Percentiles rank a stretch among this genome's conserved stretches.
These are phyloP conservation scores for Oscheius sp. DNA, from an alignment of 2,888 invertebrate genomes.

Conservation along the genomic window DNA sequence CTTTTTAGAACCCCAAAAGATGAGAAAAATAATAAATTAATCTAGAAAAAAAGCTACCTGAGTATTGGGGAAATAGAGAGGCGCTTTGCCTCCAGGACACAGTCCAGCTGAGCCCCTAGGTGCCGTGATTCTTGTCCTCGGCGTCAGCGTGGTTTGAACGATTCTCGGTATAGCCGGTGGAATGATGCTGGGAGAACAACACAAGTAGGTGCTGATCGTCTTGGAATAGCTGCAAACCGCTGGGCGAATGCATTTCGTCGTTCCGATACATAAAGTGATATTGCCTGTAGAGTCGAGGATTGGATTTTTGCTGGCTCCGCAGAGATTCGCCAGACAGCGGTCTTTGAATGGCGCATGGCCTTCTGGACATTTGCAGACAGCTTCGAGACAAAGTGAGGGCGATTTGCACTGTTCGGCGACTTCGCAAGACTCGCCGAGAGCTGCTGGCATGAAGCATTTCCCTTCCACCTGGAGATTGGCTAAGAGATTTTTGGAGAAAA, in stretches of 20 bases:
- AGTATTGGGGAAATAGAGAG: conserved; percentile 53
- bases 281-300: conserved; percentile 33
- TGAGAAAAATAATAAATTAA: too few relatives aligned
- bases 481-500: neutral
- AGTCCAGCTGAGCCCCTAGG: neutral
- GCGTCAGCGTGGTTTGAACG: neutral
- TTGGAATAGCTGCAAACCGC: conserved; percentile 45
- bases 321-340: conserved; percentile 53
- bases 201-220: conserved; percentile 43
- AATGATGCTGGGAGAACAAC: conserved; percentile 30
- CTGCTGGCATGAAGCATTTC: conserved; percentile 33
- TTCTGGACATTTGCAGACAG: conserved; percentile 47
- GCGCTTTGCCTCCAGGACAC: conserved; percentile 51
- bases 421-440: conserved; percentile 51
- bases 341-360: conserved; percentile 56
- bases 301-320: conserved; percentile 34
- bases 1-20: too few relatives aligned
- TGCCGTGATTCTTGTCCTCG: neutral
- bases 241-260: conserved; percentile 36
- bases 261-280: conserved; percentile 35
- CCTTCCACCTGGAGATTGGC: conserved; percentile 35
- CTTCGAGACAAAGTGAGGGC: conserved; percentile 50
- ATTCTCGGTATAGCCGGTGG: neutral
- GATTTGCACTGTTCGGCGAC: conserved; percentile 51
- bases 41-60: conserved; percentile 33